Evolutionary conservation across 2,113 vertebrate species (phyloP).

Genomic region (Prochilodus magdalenae): DNA sequence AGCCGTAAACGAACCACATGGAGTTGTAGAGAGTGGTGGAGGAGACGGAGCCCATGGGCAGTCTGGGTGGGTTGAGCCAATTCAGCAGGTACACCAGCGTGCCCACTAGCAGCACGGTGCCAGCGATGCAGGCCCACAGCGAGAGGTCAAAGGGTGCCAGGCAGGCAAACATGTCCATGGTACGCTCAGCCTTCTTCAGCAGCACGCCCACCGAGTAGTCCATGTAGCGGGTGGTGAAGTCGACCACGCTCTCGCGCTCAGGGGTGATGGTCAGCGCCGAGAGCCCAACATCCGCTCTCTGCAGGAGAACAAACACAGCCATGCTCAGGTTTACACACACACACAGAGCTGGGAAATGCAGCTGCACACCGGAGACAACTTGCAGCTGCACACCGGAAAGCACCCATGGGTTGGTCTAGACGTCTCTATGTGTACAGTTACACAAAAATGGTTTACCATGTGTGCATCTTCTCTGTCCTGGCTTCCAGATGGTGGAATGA

Average conservation of each 20-base stretch:
- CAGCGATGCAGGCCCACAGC: constrained; percentile 97
- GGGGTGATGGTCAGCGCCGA: constrained; percentile 97
- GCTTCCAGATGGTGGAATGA: too few species aligned
- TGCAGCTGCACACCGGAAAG: not conserved
- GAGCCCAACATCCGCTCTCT: constrained; percentile 96
- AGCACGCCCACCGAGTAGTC: constrained; percentile 97
- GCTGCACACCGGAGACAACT: not conserved
- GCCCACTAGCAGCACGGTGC: constrained; percentile 92
- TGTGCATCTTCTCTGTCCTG: too few species aligned
- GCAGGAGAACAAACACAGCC: constrained; percentile 28
- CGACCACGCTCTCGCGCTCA: constrained; percentile 94
- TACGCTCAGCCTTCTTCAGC: constrained; percentile 93
- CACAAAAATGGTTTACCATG: too few species aligned
- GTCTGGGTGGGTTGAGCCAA: constrained; percentile 94
- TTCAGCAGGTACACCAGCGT: constrained; percentile 96
- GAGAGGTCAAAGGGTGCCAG: constrained; percentile 96
- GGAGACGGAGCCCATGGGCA: constrained; percentile 96
- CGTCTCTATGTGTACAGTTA: too few species aligned
- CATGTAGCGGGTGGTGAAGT: constrained; percentile 98
- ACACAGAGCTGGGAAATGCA: not conserved
- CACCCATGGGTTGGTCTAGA: too few species aligned
- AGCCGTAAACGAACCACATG: constrained; percentile 99
- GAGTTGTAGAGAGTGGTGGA: constrained; percentile 98
- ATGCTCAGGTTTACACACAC: constrained; percentile 14
- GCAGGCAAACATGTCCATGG: constrained; percentile 97